Base-by-base conservation (phyloP, 2,113 vertebrate genomes). In the Mesoclemmys tuberculata region DNA sequence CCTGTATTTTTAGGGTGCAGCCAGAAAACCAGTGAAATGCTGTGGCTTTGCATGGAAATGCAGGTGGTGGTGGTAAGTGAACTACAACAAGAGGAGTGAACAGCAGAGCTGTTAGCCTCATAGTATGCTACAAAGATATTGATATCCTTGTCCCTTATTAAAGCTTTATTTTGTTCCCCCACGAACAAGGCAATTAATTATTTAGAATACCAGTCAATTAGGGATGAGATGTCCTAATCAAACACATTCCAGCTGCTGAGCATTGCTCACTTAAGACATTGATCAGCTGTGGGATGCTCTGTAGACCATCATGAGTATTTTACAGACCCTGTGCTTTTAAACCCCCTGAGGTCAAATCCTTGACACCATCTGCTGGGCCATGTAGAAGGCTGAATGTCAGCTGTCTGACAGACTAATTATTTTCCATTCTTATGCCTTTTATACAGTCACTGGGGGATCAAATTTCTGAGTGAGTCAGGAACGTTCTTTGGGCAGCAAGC, bases 301-400 rank as follows among this genome's bases (percentile, higher is more conserved):
- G 93, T 90, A 91, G 13, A 96, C 97, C 96, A 94, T 97, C 97
- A 95, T 95, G 90, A 97, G 94, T 93, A 80, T 96, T 97, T 94
- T 84, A 5, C 88, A 94, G 97, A 93, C 95, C 91, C 81, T 86
- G 94, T 92, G 44, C 85, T 97, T 97, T 96, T 93, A 98, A 97
- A 44, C 93, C 98, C 94, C 90, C 94, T 52, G 85, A 98, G 97
- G 97, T 97, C 97, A 92, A 96, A 97, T 97, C 96, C 97, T 98
- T 98, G 98, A 98, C 98, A 98, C 97, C 90, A 93, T 97, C 97
- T 98, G 97, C 97, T 97, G 95, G 97, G 95, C 97, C 97, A 90
- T 96, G 96, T 96, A 97, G 98, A 97, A 93, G 89, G 87, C 92
- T 93, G 96, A 97, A 92, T 95, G 96, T 97, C 97, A 97, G 96